Evolutionary conservation across 2,888 invertebrate genomes (phyloP).

Genomic region (Carterocephalus palaemon): DNA sequence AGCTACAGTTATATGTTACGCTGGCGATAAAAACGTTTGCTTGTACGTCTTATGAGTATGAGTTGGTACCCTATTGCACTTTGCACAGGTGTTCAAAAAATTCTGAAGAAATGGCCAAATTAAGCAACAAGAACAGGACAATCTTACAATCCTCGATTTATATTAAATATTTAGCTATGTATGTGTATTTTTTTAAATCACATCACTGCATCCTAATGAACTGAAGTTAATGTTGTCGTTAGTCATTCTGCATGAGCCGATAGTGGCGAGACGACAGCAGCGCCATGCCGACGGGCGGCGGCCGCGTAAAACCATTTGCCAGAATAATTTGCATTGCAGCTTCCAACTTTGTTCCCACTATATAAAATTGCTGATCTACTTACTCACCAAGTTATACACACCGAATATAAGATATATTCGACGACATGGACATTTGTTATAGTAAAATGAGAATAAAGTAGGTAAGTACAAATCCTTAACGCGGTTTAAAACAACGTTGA

Average conservation of each 20-base stretch:
- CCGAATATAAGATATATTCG: constrained; percentile 30
- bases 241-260: not conserved
- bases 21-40: not conserved
- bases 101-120: no score
- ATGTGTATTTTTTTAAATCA: no score
- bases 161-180: no score
- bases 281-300: not conserved
- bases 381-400: constrained; percentile 42
- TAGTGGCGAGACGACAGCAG: not conserved
- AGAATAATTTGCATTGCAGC: constrained; percentile 63
- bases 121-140: no score
- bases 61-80: no score
- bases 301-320: constrained; percentile 44
- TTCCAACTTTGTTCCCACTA: constrained; percentile 64
- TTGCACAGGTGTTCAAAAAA: no score
- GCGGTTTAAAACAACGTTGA: no score
- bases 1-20: constrained; percentile 9
- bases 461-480: constrained; percentile 5
- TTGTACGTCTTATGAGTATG: no score
- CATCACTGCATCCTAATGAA: no score
- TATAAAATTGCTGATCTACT: constrained; percentile 54
- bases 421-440: constrained; percentile 7
- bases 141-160: no score
- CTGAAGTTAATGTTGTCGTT: no score
- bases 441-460: constrained; percentile 10